phyloP scores from a whole-genome alignment of 2,888 invertebrate genomes.

The Phrixothrix hirtus region DNA sequence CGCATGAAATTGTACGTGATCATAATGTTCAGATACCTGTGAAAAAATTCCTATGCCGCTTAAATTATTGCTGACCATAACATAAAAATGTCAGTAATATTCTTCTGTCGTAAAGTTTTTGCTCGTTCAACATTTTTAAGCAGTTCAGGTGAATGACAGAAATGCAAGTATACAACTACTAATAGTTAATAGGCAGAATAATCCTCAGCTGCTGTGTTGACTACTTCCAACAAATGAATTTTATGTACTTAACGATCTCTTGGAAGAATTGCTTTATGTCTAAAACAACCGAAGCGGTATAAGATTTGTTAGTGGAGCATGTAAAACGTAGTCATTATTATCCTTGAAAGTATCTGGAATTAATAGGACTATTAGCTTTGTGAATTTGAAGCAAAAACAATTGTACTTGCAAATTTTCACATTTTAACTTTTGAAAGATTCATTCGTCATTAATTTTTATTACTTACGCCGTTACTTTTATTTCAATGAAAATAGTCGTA shows the following conservation, averaged over 20 bases:
- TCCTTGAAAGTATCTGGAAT: too few relatives aligned
- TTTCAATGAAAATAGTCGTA: too few relatives aligned
- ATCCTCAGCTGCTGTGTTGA: slow-evolving; percentile 10
- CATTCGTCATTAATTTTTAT: too few relatives aligned
- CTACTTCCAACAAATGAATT: slow-evolving; percentile 10
- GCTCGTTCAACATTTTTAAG: slow-evolving; percentile 27
- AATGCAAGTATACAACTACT: slow-evolving; percentile 8
- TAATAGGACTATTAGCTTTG: too few relatives aligned
- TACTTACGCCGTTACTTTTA: too few relatives aligned
- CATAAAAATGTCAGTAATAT: slow-evolving; percentile 32
- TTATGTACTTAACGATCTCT: slow-evolving; percentile 10
- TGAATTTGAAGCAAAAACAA: too few relatives aligned
- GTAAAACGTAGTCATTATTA: too few relatives aligned
- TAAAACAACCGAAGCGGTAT: too few relatives aligned
- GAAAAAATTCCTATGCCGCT: slow-evolving; percentile 19
- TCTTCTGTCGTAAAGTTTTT: slow-evolving; percentile 28
- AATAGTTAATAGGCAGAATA: slow-evolving; percentile 14
- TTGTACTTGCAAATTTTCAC: background rate
- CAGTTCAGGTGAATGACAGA: slow-evolving; percentile 22
- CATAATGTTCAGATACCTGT: slow-evolving; percentile 11
- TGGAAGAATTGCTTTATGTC: background rate
- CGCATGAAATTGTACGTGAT: slow-evolving; percentile 14
- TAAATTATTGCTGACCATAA: slow-evolving; percentile 29
- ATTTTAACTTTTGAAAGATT: too few relatives aligned
- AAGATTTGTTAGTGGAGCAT: too few relatives aligned